phyloP scores from a whole-genome alignment of 2,888 invertebrate genomes.

The Leucophenga maculata region DNA sequence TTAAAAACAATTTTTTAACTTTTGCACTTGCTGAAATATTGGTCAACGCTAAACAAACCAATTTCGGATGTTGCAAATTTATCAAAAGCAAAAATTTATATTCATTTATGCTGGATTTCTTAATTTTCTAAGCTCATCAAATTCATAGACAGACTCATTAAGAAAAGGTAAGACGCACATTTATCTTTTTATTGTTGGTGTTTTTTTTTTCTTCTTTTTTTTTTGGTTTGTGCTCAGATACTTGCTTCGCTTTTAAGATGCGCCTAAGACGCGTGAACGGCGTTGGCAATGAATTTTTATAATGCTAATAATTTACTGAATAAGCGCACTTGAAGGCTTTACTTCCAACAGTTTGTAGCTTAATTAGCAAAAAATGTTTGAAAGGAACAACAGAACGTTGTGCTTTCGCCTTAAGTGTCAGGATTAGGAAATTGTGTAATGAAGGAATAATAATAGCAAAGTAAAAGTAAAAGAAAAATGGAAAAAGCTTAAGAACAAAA shows the following conservation, averaged over 20 bases:
- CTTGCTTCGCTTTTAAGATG: not conserved
- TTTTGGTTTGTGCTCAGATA: not conserved
- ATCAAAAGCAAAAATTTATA: not conserved
- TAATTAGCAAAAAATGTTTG: slow-evolving; percentile 61
- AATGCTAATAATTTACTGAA: slow-evolving; percentile 51
- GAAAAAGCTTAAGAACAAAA: slow-evolving; percentile 15
- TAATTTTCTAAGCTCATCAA: too few relatives aligned
- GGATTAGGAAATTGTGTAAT: slow-evolving; percentile 27
- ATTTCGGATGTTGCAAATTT: not conserved
- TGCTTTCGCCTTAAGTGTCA: too few relatives aligned
- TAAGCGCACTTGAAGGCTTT: slow-evolving; percentile 9
- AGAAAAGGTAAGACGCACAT: too few relatives aligned
- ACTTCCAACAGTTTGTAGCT: slow-evolving; percentile 34
- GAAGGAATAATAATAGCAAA: slow-evolving; percentile 23
- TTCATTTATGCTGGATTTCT: too few relatives aligned
- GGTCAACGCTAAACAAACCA: too few relatives aligned
- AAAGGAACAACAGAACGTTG: too few relatives aligned
- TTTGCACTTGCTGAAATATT: not conserved
- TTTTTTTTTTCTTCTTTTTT: too few relatives aligned
- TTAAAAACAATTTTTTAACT: too few relatives aligned
- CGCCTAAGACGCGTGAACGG: slow-evolving; percentile 36
- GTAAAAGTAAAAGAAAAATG: slow-evolving; percentile 26
- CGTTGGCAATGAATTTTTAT: slow-evolving; percentile 50
- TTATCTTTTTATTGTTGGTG: too few relatives aligned
- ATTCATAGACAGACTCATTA: too few relatives aligned